Conservation (phyloP, 2,888 invertebrate species). For the Patella depressa region DNA sequence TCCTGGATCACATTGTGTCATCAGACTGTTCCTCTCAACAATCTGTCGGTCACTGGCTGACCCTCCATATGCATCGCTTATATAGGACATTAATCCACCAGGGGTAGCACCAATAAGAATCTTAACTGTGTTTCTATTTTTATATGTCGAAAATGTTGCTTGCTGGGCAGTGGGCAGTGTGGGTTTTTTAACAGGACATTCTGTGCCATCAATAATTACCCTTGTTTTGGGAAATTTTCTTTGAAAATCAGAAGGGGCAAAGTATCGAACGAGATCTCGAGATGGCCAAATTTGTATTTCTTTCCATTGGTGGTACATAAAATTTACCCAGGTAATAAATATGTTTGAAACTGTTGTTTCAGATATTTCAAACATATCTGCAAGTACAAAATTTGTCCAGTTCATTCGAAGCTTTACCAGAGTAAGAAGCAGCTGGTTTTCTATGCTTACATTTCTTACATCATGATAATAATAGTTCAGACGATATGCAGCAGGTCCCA, state of each 20-base stretch:
- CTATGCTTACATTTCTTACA: constrained; percentile 20
- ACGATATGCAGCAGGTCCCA: constrained; percentile 18
- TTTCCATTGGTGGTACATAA: neutral
- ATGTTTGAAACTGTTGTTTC: constrained; percentile 36
- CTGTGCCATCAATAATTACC: constrained; percentile 21
- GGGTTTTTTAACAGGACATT: neutral
- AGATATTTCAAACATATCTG: constrained; percentile 32
- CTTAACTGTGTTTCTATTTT: constrained; percentile 30
- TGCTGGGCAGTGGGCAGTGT: constrained; percentile 22
- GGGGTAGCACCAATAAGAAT: constrained; percentile 37
- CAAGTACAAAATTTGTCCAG: constrained; percentile 34
- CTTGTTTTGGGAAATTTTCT: constrained; percentile 1
- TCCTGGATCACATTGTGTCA: constrained; percentile 30
- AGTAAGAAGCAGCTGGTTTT: constrained; percentile 33
- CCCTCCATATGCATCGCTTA: constrained; percentile 37
- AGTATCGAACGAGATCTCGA: constrained; percentile 8
- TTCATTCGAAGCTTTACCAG: constrained; percentile 33
- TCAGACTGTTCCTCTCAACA: constrained; percentile 33
- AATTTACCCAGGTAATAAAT: constrained; percentile 22
- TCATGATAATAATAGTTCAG: constrained; percentile 17
- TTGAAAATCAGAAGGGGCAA: neutral
- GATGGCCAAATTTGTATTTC: neutral
- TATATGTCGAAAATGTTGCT: constrained; percentile 20
- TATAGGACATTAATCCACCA: constrained; percentile 34
- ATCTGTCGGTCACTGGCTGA: constrained; percentile 44